A percentile compares a stretch with the other conserved stretches of the same genome.
Conservation (phyloP, 53 echinoderm and acorn worm genomes). For the Paracentrotus lividus region DNA sequence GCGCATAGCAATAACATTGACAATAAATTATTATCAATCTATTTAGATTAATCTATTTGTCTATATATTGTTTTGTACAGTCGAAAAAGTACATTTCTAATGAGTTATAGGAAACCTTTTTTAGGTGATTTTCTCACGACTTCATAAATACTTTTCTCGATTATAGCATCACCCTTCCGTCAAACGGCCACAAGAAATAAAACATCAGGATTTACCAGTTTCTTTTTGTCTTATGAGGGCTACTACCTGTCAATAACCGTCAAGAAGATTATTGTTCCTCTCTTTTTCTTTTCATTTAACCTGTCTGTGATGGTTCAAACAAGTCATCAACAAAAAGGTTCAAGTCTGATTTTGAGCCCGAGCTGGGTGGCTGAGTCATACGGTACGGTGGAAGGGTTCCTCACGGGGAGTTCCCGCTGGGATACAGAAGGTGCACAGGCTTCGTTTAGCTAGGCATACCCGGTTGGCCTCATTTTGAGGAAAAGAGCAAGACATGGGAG, state of each 20-base stretch:
- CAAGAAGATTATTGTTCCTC: conserved; percentile 37
- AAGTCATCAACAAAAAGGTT: conserved; percentile 10
- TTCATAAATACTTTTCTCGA: neutral
- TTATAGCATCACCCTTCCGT: conserved; percentile 22
- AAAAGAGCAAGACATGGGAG: conserved; percentile 8
- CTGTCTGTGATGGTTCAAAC: conserved; percentile 44
- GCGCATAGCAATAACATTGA: too few species aligned
- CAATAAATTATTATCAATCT: too few species aligned
- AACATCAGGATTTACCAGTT: conserved; percentile 20
- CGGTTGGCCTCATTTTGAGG: conserved; percentile 37
- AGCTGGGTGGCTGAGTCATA: conserved; percentile 53
- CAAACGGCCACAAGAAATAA: conserved; percentile 44
- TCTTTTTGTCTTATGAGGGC: conserved; percentile 33
- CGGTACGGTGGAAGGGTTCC: conserved; percentile 43
- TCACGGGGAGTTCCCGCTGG: conserved; percentile 62
- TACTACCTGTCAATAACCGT: conserved; percentile 36
- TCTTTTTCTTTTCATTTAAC: conserved; percentile 41
- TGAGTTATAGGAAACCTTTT: too few species aligned
- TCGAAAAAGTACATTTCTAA: too few species aligned
- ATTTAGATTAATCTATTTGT: too few species aligned
- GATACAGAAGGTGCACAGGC: conserved; percentile 59
- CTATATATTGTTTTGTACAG: too few species aligned
- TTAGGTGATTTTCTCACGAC: neutral
- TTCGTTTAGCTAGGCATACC: neutral
- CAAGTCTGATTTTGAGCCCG: conserved; percentile 22